Conservation (phyloP, 1,140 invertebrate genomes). For the Lepidostoma basale region DNA sequence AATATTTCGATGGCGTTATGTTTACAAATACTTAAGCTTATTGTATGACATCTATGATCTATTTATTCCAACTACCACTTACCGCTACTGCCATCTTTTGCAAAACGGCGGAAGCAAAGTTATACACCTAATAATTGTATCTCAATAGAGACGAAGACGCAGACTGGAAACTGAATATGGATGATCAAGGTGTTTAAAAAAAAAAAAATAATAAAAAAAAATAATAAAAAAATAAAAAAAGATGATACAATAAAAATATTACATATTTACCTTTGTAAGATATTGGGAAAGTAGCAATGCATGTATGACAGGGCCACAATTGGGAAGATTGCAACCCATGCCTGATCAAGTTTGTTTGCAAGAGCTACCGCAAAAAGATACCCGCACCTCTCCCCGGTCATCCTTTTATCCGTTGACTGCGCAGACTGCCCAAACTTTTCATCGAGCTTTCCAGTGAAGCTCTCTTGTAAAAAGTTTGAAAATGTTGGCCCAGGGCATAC, state of each 20-base stretch:
- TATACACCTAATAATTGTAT: too few species aligned
- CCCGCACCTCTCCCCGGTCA: slow-evolving; percentile 76
- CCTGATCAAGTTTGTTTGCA: slow-evolving; percentile 76
- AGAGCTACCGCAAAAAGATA: slow-evolving; percentile 74
- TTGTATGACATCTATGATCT: too few species aligned
- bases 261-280: slow-evolving; percentile 61
- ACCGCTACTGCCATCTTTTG: too few species aligned
- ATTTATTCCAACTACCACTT: too few species aligned
- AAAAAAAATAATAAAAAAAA: too few species aligned
- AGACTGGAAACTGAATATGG: too few species aligned
- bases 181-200: too few species aligned
- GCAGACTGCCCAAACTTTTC: slow-evolving; percentile 64
- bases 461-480: slow-evolving; percentile 73
- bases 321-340: slow-evolving; percentile 75
- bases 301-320: slow-evolving; percentile 70
- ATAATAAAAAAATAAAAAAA: too few species aligned
- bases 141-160: too few species aligned
- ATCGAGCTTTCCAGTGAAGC: slow-evolving; percentile 70
- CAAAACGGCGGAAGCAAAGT: too few species aligned
- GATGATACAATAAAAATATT: neutral
- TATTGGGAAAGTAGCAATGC: slow-evolving; percentile 67
- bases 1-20: too few species aligned
- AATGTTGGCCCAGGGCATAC: slow-evolving; percentile 79
- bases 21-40: too few species aligned
- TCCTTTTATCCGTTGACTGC: slow-evolving; percentile 63